Evolutionary conservation across 1,140 invertebrate species (phyloP), one percentile per base, ranked within the genome.

Genomic region (Trichogramma pretiosum): DNA sequence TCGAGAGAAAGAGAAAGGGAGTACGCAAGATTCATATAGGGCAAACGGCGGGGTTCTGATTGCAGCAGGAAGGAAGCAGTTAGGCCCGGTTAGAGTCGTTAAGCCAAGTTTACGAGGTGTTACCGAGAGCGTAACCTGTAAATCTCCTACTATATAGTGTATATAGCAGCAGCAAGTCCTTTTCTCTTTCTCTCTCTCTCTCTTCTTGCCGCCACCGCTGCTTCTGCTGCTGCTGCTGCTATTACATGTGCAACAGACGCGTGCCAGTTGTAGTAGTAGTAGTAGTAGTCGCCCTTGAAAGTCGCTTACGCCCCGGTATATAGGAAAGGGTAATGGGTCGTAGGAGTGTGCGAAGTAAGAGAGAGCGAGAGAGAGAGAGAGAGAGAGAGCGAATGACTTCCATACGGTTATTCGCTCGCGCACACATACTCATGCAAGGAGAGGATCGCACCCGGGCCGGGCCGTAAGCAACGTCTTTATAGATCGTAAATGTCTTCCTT

Each of bases 41-140:
- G n/a, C n/a, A 28, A n/a, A 38, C 42, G 34, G 56, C 50, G 62
- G 56, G 64, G 68, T 59, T 68, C 61, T 68, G 68, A 70, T 67
- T 69, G 64, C 65, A 72, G 68, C 67, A 68, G 48, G 48, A 50
- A 72, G 70, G 68, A 71, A 71, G 66, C 68, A 69, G 66, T 72
- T 71, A 70, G 69, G 68, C 67, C 63, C 65, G 66, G 64, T 68
- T 67, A 61, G 65, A 72, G 69, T 72, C 69, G 67, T 72, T 72
- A 69, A 72, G 65, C 64, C 67, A 68, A 72, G 69, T 72, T 72
- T 72, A 72, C 69, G 69, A 72, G 69, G 67, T 70, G 69, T 70
- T 72, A 70, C 68, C 65, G 64, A 62, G 62, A 68, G 63, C 63
- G 65, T 64, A 70, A 70, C 69, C 68, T 70, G 68, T 72, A 70